Evolutionary conservation across 1,140 invertebrate species (phyloP), one percentile per base, ranked within the genome.

Genomic region (Battus philenor): DNA sequence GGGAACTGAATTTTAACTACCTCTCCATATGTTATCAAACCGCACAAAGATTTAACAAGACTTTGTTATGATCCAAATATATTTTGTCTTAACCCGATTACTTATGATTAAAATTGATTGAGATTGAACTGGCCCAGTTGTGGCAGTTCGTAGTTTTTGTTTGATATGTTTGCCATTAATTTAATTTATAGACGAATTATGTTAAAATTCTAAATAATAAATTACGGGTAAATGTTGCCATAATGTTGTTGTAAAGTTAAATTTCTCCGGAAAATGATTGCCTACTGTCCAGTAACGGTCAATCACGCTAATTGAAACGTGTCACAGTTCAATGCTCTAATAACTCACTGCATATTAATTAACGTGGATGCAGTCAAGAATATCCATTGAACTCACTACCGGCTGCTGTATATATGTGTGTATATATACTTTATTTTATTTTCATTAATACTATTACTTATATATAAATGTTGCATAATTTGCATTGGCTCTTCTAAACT

Each of bases 321-420:
- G 65, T 73, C 64, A 71, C 64, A 74, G 69, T 75, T 77, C 62
- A 74, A 67, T 68, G 78, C 67, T 69, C 64, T 50, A 67, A 72
- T 73, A 70, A 76, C 57, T 70, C 60, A 13, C 27, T 52, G 50
- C 53, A 54, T 57, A 62, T 32, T 52, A 64, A 69, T 68, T 60
- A 65, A 31, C 44, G 27, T 15, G 43, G n/a, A n/a, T n/a, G n/a
- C n/a, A n/a, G n/a, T n/a, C 30, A 55, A 27, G 10, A 6, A 8
- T 10, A 27, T 27, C 24, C 24, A 10, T 10, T n/a, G 24, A 9
- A 27, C 24, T 9, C n/a, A 27, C 24, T 8, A 27, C 24, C 15
- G 11, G 17, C 27, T 47, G 38, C 47, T 41, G 34, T 46, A 12
- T 8, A 15, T 34, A 11, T 5, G 4, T 27, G 1, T 10, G 10